Base-by-base conservation (phyloP, 2,113 vertebrate genomes). In the Odocoileus hemionus region DNA sequence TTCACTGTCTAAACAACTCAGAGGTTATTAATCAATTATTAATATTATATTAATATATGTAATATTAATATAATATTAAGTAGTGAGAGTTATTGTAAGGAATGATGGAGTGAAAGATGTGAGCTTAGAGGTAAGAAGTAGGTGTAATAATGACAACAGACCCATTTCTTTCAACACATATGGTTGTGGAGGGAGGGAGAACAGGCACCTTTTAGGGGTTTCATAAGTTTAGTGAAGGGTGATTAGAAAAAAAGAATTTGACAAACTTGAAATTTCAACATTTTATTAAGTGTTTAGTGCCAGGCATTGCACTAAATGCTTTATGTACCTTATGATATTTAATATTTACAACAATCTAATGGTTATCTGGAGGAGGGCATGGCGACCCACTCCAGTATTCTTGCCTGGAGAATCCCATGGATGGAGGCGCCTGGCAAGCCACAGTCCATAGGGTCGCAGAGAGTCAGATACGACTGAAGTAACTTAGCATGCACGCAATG, bases 401-500 rank as follows among this genome's bases (percentile, higher is more conserved):
- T 70, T 70, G n/a, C n/a, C 17, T 36, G 19, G 64, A 36, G 64
- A 70, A 36, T 36, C n/a, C n/a, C n/a, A 70, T 70, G 70, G 70
- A 43, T 23, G 39, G 21, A 43, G 36, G 36, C 1, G 1, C 36
- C 36, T 43, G 19, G 36, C 21, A 25, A 19, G 70, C 70, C 21
- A 74, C 21, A 43, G 36, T 74, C 36, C 70, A 25, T 74, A 25
- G 70, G 11, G 21, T 74, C 1, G 5, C 70, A 43, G 23, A 74
- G 21, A 39, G 70, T 74, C 36, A 25, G 70, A 74, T 21, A 74
- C 2, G 2, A 74, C 67, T 36, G 33, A 67, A 67, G 33, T 19
- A n/a, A 67, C 17, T 11, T 36, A 70, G 64, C n/a, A 70, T 0
- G 9, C 17, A 70, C 0, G 0, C 2, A 74, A 74, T 74, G 67